These are phyloP conservation scores for Phortica variegata DNA, from an alignment of 1,140 invertebrate species.

Conservation along the genomic window DNA sequence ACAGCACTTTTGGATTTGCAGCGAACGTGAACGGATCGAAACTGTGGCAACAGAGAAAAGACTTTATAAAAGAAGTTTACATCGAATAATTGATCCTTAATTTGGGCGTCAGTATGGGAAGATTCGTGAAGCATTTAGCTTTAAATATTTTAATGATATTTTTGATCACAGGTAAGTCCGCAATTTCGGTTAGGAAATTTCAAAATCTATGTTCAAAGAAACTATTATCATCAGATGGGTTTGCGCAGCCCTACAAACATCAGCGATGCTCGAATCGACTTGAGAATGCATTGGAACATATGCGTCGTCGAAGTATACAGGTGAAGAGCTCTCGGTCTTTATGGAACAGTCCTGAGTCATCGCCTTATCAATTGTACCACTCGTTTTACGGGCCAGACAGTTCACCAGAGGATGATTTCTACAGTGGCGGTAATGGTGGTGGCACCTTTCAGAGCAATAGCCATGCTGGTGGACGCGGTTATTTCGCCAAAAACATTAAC, in stretches of 20 bases:
- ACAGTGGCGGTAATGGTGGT: conserved; percentile 23
- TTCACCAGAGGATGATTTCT: conserved; percentile 45
- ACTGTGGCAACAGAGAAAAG: no score
- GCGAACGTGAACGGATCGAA: no score
- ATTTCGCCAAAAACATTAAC: conserved; percentile 39
- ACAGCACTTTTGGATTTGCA: no score
- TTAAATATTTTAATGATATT: conserved; percentile 1
- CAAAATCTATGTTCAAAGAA: no score
- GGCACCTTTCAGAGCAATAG: conserved; percentile 8
- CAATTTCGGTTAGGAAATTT: conserved; percentile 39
- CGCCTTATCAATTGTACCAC: conserved; percentile 63
- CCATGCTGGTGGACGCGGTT: conserved; percentile 26
- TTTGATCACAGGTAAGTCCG: conserved; percentile 4
- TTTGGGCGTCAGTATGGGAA: no score
- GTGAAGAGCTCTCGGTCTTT: conserved; percentile 40
- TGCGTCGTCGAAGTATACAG: conserved; percentile 57
- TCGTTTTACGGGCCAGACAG: conserved; percentile 56
- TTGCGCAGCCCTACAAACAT: conserved; percentile 35
- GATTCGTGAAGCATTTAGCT: neutral
- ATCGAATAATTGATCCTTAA: no score
- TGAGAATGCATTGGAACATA: conserved; percentile 59
- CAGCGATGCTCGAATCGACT: conserved; percentile 58
- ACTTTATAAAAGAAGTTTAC: no score
- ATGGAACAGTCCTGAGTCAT: conserved; percentile 50
- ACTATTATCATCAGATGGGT: conserved; percentile 8